These are phyloP conservation scores for Onychomys arenicola DNA, from an alignment of 2,797 vertebrate species.

Conservation along the genomic window DNA sequence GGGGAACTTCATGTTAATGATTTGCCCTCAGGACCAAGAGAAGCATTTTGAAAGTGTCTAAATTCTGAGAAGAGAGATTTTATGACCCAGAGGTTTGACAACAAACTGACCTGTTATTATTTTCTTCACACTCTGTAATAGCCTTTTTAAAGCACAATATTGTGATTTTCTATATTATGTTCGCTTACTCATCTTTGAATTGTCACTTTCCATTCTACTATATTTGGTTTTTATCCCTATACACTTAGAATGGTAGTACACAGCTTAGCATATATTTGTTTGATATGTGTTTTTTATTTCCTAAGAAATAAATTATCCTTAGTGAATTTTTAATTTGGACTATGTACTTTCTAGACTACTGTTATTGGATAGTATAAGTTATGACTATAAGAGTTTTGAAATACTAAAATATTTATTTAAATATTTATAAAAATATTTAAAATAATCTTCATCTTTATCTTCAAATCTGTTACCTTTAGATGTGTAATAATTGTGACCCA, in stretches of 20 bases:
- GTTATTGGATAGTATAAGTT: neutral
- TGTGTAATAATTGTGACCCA: constrained; percentile 1
- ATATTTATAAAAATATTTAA: constrained; percentile 16
- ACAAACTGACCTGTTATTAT: neutral
- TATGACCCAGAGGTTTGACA: constrained; percentile 11
- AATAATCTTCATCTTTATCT: neutral
- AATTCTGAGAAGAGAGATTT: neutral
- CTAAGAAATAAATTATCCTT: neutral
- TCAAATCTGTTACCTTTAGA: neutral
- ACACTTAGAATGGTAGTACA: neutral
- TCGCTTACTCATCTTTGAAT: constrained; percentile 29
- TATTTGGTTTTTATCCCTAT: constrained; percentile 12
- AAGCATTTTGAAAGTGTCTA: constrained; percentile 42
- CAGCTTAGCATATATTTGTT: constrained; percentile 37
- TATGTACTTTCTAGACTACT: neutral
- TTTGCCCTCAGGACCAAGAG: neutral
- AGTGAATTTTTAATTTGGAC: neutral
- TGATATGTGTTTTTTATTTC: neutral
- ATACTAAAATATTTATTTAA: constrained; percentile 30
- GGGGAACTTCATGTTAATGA: constrained; percentile 47
- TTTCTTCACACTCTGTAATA: constrained; percentile 38
- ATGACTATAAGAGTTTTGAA: constrained; percentile 3
- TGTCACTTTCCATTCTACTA: neutral
- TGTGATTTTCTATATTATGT: neutral
- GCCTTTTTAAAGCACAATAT: constrained; percentile 10